A percentile compares a stretch with the other conserved stretches of the same genome.
Conservation (phyloP, 2,888 invertebrate species). For the Microchrysa polita region DNA sequence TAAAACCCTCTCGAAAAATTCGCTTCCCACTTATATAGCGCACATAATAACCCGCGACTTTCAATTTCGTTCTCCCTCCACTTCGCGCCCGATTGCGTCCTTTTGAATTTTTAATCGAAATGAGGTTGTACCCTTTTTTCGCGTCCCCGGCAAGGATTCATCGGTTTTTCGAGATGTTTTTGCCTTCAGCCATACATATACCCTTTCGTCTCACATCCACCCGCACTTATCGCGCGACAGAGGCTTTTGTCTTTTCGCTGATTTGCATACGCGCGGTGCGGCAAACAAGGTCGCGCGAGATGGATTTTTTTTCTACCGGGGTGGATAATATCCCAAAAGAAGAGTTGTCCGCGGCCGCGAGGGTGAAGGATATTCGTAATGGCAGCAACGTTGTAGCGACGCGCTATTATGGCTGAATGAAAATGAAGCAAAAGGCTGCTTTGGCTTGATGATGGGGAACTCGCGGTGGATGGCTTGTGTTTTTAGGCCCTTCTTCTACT, state of each 20-base stretch:
- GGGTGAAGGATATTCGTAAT: conserved; percentile 12
- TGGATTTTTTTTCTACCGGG: background rate
- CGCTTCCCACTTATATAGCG: background rate
- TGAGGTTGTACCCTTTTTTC: conserved; percentile 42
- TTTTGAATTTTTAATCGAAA: conserved; percentile 6
- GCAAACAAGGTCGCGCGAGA: conserved; percentile 21
- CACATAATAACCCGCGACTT: conserved; percentile 22
- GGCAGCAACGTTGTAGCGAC: background rate
- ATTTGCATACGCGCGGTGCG: conserved; percentile 47
- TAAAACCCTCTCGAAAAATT: background rate
- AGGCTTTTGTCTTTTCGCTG: conserved; percentile 45
- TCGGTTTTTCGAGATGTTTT: background rate
- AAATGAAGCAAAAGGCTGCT: conserved; percentile 11
- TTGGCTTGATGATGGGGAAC: conserved; percentile 24
- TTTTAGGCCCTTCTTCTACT: conserved; percentile 3
- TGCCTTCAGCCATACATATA: background rate
- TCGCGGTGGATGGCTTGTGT: conserved; percentile 13
- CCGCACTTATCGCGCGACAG: background rate
- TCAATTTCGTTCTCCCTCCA: conserved; percentile 14
- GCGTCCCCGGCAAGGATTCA: background rate
- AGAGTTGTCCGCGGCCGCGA: background rate
- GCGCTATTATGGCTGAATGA: conserved; percentile 25
- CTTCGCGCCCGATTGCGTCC: background rate
- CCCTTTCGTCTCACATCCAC: conserved; percentile 14
- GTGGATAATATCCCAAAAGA: background rate